Percentiles rank a stretch among this genome's conserved stretches.
Conservation (phyloP, 92 coral and sea anemone genomes). For the Bergia puertoricense region DNA sequence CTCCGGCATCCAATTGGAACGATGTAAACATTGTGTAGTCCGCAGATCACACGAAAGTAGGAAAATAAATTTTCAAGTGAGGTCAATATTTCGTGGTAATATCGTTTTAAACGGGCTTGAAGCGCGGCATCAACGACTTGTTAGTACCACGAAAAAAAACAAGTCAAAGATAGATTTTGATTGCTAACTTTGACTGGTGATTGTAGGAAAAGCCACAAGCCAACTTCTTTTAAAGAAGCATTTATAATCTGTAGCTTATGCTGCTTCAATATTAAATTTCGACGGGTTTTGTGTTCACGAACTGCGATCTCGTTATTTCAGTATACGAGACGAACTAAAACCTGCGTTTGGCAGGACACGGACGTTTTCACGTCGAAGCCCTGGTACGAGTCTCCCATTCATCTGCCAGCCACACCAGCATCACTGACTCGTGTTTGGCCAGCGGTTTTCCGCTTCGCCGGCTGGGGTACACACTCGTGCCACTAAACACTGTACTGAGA, state of each 20-base stretch:
- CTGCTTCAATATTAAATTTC: neutral
- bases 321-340: neutral
- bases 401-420: constrained; percentile 94
- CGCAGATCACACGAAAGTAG: neutral
- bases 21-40: no score
- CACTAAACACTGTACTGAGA: constrained; percentile 82
- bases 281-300: neutral
- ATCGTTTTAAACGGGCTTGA: neutral
- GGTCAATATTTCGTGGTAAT: neutral
- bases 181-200: neutral
- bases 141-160: neutral
- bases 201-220: neutral
- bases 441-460: constrained; percentile 79
- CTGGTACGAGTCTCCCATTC: constrained; percentile 67
- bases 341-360: neutral
- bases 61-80: neutral
- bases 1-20: neutral
- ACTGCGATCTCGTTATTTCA: neutral
- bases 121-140: neutral
- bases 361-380: neutral
- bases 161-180: no score
- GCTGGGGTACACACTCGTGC: constrained; percentile 79
- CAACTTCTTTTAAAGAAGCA: neutral
- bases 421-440: constrained; percentile 77
- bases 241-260: neutral